Conservation (phyloP, 2,113 vertebrate genomes). For the Pontoporia blainvillei region DNA sequence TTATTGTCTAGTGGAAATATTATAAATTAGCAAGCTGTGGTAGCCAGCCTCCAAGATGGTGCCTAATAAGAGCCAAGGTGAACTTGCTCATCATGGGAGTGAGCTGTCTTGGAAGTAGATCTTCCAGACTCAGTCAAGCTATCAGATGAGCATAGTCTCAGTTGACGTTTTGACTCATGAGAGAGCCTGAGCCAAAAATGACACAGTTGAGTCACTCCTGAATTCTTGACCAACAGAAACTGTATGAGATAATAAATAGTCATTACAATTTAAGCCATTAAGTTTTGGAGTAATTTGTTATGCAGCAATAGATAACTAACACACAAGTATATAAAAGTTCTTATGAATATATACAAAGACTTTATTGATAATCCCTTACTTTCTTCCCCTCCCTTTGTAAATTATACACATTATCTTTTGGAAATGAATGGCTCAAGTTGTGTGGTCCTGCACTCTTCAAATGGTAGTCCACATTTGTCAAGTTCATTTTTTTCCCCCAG, state of each 20-base stretch:
- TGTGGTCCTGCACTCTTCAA: neutral
- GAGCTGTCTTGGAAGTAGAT: neutral
- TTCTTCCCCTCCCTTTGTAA: neutral
- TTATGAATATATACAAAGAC: neutral
- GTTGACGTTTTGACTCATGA: neutral
- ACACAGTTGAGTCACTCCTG: neutral
- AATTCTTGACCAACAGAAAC: neutral
- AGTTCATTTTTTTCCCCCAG: neutral
- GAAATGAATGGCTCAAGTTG: neutral
- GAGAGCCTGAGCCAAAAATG: neutral
- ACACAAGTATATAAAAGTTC: neutral
- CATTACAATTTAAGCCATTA: neutral
- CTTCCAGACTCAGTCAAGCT: neutral
- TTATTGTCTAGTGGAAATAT: neutral
- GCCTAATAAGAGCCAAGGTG: neutral
- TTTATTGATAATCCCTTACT: neutral
- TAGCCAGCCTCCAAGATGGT: neutral
- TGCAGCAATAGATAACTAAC: neutral
- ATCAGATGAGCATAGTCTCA: neutral
- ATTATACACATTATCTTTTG: neutral
- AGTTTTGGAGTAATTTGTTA: constrained; percentile 3
- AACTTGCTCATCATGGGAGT: neutral
- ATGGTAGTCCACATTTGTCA: neutral
- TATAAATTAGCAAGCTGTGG: neutral
- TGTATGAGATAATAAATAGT: neutral